Evolutionary conservation across 2,113 vertebrate genomes (phyloP).

Genomic region (Clarias gariepinus): DNA sequence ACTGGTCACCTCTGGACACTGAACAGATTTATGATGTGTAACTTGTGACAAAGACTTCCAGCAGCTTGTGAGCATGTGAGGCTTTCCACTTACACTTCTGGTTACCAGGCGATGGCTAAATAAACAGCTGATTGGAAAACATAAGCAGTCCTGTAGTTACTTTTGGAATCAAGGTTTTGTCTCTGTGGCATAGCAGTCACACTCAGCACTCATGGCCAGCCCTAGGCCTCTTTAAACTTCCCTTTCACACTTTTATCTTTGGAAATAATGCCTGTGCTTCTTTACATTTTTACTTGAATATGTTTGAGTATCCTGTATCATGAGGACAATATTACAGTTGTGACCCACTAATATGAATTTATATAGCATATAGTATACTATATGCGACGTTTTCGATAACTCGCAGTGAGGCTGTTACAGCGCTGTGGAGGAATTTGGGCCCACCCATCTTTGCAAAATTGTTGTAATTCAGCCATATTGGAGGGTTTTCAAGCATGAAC

Average conservation of each 20-base stretch:
- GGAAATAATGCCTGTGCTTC: background rate
- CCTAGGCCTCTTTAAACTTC: background rate
- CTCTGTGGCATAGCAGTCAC: constrained; percentile 17
- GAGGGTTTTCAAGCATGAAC: too few relatives aligned
- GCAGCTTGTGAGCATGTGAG: background rate
- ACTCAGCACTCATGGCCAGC: constrained; percentile 6
- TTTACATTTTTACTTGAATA: background rate
- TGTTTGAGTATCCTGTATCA: background rate
- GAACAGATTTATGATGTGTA: background rate
- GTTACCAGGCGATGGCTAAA: constrained; percentile 41
- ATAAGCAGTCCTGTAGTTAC: background rate
- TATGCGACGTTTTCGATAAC: too few relatives aligned
- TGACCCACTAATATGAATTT: background rate
- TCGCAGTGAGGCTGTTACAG: too few relatives aligned
- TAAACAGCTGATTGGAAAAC: constrained; percentile 45
- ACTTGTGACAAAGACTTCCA: background rate
- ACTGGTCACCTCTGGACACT: background rate
- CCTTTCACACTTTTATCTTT: background rate
- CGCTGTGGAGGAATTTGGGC: too few relatives aligned
- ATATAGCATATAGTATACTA: too few relatives aligned
- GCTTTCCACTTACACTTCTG: constrained; percentile 3
- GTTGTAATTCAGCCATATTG: too few relatives aligned
- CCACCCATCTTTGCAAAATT: too few relatives aligned
- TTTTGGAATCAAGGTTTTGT: constrained; percentile 5
- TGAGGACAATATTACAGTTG: background rate